A percentile compares a stretch with the other conserved stretches of the same genome.
These are phyloP conservation scores for Craseonycteris thonglongyai DNA, from an alignment of 2,113 vertebrate species.

Conservation along the genomic window DNA sequence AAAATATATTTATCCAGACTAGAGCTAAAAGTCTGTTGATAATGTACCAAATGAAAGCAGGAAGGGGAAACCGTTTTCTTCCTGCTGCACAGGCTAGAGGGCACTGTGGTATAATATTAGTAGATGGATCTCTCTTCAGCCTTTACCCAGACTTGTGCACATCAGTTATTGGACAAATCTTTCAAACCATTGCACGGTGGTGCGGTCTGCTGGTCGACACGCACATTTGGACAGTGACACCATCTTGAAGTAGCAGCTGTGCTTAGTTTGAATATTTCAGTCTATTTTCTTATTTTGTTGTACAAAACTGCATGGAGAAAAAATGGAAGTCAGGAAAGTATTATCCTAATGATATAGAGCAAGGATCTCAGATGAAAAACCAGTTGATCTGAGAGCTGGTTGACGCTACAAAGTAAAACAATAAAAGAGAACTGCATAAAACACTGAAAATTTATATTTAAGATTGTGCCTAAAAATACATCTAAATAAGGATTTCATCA, in stretches of 20 bases:
- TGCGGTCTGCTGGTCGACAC: background rate
- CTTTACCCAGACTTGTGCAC: background rate
- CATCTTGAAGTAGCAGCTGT: background rate
- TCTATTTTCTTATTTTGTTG: background rate
- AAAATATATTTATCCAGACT: background rate
- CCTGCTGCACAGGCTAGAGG: constrained; percentile 46
- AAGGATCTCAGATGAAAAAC: background rate
- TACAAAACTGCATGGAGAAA: background rate
- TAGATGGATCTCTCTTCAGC: background rate
- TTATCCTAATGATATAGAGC: background rate
- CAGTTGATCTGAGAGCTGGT: background rate
- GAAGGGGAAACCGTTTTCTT: background rate
- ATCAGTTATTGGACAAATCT: background rate
- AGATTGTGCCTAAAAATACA: background rate
- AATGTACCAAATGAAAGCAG: background rate
- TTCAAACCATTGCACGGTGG: background rate
- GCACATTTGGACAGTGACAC: background rate
- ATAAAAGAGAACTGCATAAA: background rate
- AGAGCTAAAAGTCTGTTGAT: background rate
- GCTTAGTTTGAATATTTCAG: background rate
- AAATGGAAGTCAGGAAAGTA: background rate
- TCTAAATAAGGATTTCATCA: background rate
- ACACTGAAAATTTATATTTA: background rate
- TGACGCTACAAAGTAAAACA: background rate
- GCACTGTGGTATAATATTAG: constrained; percentile 51